These are phyloP conservation scores for Margarornis squamiger DNA, from an alignment of 2,797 vertebrate species.

Conservation along the genomic window DNA sequence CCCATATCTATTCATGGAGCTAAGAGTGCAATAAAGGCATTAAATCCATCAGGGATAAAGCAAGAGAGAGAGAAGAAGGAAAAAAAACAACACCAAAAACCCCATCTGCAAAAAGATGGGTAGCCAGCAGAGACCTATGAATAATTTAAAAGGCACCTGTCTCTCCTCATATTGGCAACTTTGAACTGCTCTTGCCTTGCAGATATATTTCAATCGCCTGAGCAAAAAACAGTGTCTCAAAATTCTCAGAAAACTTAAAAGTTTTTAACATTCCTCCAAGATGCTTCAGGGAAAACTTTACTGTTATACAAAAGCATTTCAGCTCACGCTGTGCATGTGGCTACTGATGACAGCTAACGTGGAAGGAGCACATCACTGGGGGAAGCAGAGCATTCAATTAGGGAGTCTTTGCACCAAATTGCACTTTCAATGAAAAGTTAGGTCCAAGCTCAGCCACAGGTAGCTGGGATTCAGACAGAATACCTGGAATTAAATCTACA, in stretches of 20 bases:
- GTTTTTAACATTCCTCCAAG: background rate
- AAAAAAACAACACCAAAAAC: background rate
- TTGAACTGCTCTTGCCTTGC: conserved; percentile 49
- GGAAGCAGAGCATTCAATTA: background rate
- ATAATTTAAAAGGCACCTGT: conserved; percentile 57
- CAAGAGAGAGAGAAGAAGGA: background rate
- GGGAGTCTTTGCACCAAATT: background rate
- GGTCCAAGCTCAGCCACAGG: background rate
- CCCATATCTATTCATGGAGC: conserved; percentile 32
- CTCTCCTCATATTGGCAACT: conserved; percentile 40
- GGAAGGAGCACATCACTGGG: background rate
- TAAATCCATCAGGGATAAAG: background rate
- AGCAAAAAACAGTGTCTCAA: background rate
- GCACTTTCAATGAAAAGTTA: background rate
- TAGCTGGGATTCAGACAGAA: background rate
- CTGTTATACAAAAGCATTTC: background rate
- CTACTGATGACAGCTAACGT: background rate
- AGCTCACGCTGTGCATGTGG: background rate
- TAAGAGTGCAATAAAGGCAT: conserved; percentile 35
- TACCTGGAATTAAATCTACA: background rate
- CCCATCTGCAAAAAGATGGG: background rate
- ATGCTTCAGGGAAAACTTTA: background rate
- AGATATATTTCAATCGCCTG: conserved; percentile 34
- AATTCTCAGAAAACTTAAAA: background rate
- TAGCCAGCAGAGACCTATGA: conserved; percentile 48